These are phyloP conservation scores for Hetaerina americana DNA, from an alignment of 1,140 invertebrate genomes.

Conservation along the genomic window DNA sequence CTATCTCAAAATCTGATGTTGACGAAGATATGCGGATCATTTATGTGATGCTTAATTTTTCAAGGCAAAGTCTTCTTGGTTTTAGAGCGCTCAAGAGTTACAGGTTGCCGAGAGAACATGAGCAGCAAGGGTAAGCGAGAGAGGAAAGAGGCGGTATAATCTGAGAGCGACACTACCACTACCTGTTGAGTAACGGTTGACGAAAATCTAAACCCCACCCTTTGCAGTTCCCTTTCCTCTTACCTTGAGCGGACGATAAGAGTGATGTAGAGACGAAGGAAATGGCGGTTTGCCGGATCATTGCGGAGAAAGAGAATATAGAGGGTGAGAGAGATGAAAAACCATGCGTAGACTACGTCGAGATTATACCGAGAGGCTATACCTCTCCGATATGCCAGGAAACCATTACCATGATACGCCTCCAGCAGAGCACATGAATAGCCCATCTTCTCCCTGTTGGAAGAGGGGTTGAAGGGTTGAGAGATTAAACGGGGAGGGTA, in stretches of 20 bases:
- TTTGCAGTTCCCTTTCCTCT: not conserved
- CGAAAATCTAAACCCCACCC: not conserved
- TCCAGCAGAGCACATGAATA: not conserved
- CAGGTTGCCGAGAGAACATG: too few species aligned
- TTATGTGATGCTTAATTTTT: too few species aligned
- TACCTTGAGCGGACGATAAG: not conserved
- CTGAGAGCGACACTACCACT: not conserved
- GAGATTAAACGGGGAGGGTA: too few species aligned
- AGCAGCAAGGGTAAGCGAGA: not conserved
- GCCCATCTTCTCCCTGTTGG: not conserved
- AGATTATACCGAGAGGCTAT: not conserved
- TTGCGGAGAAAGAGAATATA: not conserved
- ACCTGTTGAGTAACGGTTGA: not conserved
- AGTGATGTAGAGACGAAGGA: not conserved
- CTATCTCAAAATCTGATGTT: too few species aligned
- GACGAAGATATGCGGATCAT: too few species aligned
- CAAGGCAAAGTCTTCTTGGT: too few species aligned
- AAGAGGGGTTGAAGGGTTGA: too few species aligned
- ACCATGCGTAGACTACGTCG: not conserved
- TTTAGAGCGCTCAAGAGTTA: too few species aligned
- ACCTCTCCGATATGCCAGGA: not conserved
- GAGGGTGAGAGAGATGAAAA: not conserved
- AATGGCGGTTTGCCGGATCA: not conserved
- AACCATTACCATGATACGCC: not conserved
- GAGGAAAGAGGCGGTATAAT: not conserved